Percentiles rank a stretch among this genome's conserved stretches.
phyloP scores from a whole-genome alignment of 2,888 invertebrate genomes.

The Maniola hyperantus region DNA sequence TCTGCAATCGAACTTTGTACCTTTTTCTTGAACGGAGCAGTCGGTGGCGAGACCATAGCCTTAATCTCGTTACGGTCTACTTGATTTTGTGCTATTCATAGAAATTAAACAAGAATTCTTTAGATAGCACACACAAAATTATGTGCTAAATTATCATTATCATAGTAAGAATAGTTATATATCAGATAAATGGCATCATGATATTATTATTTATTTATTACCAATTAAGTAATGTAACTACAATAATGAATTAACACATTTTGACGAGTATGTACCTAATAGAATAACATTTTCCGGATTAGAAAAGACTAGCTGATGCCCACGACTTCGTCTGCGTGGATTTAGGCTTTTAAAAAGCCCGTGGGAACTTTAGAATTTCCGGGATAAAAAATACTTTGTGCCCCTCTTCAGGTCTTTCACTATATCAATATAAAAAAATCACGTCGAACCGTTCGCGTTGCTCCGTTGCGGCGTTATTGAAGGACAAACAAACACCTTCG shows the following conservation, averaged over 20 bases:
- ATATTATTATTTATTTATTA: not conserved
- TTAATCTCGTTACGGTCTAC: not conserved
- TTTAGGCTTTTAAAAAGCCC: too few relatives aligned
- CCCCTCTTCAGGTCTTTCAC: too few relatives aligned
- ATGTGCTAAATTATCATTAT: constrained; percentile 8
- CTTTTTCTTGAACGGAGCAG: not conserved
- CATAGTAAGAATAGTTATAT: not conserved
- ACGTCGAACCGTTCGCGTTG: too few relatives aligned
- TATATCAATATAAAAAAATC: too few relatives aligned
- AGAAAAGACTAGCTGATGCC: too few relatives aligned
- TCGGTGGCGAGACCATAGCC: not conserved
- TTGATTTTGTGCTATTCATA: constrained; percentile 2
- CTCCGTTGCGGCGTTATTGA: too few relatives aligned
- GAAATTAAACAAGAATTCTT: not conserved
- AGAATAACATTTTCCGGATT: not conserved
- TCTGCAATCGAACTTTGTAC: not conserved
- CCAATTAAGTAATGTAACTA: too few relatives aligned
- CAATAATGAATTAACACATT: too few relatives aligned
- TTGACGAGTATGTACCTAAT: not conserved
- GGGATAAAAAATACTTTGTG: too few relatives aligned
- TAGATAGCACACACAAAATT: constrained; percentile 2
- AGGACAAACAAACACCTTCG: too few relatives aligned
- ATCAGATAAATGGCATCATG: constrained; percentile 3
- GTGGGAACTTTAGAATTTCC: too few relatives aligned
- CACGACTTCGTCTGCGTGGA: too few relatives aligned